phyloP scores from a whole-genome alignment of 2,113 vertebrate genomes.

The Melanerpes formicivorus region DNA sequence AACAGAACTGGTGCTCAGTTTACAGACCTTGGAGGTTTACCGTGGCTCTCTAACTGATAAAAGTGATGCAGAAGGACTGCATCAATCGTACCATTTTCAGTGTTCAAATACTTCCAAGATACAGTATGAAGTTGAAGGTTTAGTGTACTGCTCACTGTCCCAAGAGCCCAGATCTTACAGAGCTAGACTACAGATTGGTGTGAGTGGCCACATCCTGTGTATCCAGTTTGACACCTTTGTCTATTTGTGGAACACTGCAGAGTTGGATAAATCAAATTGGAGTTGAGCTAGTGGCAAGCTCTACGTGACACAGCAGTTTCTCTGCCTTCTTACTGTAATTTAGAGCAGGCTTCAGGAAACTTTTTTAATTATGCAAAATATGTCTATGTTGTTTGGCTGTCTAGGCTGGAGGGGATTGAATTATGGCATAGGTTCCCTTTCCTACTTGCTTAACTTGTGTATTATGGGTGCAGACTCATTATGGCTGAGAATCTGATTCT shows the following conservation, averaged over 20 bases:
- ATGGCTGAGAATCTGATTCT: not conserved
- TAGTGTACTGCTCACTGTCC: rapidly evolving
- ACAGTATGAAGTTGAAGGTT: not conserved
- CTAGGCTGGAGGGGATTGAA: not conserved
- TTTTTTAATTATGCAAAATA: not conserved
- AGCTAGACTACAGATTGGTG: not conserved
- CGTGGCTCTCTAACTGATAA: rapidly evolving
- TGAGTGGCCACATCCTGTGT: no score
- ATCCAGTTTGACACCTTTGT: not conserved
- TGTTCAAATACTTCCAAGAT: not conserved
- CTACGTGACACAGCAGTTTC: not conserved
- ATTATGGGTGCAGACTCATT: not conserved
- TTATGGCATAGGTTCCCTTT: not conserved
- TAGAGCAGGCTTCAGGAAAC: not conserved
- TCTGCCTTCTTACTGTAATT: not conserved
- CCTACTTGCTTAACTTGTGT: not conserved
- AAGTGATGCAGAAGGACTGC: not conserved
- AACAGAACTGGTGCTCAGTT: not conserved
- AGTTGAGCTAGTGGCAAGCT: not conserved
- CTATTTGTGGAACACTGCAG: not conserved
- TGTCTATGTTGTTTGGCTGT: not conserved
- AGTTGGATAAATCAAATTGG: not conserved
- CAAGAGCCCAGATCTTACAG: not conserved
- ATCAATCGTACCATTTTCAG: not conserved
- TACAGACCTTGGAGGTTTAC: rapidly evolving